Base-by-base conservation (phyloP, 2,113 vertebrate genomes). In the Ranitomeya variabilis region DNA sequence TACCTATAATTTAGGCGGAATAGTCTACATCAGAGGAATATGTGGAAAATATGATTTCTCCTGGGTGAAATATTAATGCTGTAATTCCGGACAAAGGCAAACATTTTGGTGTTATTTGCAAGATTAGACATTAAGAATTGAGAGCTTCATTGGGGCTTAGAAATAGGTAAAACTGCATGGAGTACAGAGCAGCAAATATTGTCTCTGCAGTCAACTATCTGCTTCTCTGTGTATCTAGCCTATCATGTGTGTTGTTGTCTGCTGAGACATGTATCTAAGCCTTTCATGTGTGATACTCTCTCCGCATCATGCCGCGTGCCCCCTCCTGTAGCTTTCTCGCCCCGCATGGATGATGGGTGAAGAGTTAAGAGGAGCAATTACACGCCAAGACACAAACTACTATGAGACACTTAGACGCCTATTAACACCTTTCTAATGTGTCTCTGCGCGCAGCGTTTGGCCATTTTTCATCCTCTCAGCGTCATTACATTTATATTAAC, bases 381-480 rank as follows among this genome's bases (percentile, higher is more conserved):
- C 92, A 90, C 92, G 92, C 91, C 93, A 93, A 91, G 91, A 93
- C 92, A 64, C 84, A 89, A 92, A 93, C 93, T 93, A 93, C 94
- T 92, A 95, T 90, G 88, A 94, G 93, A 93, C 93, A 90, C 94
- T 94, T 95, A 94, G 92, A 91, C 93, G 91, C 92, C 94, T 93
- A 95, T 95, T 95, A 94, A 93, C 95, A 94, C 94, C 94, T 94
- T 94, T 93, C 94, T 87, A 80, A 92, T 91, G 93, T 92, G 93
- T 93, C 92, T 94, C 92, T 89, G 92, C 95, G 93, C 94, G 93
- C 92, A 91, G 93, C 91, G 37, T 3, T 91, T 92, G 92, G 93
- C 92, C 92, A 91, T 88, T 90, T 92, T 94, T 94, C 92, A 94
- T 94, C 93, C 93, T 93, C 92, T 93, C 92, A 94, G 92, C 93